A percentile compares a stretch with the other conserved stretches of the same genome.
Conservation (phyloP, 2,113 vertebrate genomes). For the Pteropus alecto region DNA sequence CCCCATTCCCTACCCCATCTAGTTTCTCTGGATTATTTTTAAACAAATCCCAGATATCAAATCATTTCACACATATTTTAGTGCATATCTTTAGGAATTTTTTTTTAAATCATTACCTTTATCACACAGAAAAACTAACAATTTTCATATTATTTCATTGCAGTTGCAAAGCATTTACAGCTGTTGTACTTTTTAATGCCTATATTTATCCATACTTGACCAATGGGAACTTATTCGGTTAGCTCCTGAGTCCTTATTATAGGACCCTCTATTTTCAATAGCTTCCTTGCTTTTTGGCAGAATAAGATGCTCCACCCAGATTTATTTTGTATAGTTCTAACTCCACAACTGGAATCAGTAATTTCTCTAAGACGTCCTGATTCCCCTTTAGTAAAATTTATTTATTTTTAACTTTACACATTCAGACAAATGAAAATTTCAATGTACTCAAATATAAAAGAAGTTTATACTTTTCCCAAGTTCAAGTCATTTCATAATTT, state of each 20-base stretch:
- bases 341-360: not conserved
- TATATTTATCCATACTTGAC: not conserved
- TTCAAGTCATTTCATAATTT: slow-evolving; percentile 1
- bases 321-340: not conserved
- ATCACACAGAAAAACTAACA: not conserved
- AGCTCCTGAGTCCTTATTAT: not conserved
- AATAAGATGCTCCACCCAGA: not conserved
- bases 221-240: not conserved
- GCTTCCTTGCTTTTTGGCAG: not conserved
- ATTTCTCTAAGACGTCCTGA: not conserved
- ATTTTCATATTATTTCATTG: not conserved
- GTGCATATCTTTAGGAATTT: not conserved
- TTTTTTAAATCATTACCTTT: not conserved
- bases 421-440: not conserved
- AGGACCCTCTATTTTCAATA: not conserved
- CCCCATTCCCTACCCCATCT: not conserved
- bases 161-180: not conserved
- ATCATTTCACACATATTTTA: not conserved
- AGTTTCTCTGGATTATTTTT: not conserved
- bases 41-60: not conserved
- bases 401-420: not conserved
- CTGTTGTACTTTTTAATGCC: not conserved
- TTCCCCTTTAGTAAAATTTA: not conserved
- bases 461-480: not conserved
- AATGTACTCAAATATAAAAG: not conserved